Conservation (phyloP, 2,113 vertebrate genomes). For the Burhinus bistriatus region DNA sequence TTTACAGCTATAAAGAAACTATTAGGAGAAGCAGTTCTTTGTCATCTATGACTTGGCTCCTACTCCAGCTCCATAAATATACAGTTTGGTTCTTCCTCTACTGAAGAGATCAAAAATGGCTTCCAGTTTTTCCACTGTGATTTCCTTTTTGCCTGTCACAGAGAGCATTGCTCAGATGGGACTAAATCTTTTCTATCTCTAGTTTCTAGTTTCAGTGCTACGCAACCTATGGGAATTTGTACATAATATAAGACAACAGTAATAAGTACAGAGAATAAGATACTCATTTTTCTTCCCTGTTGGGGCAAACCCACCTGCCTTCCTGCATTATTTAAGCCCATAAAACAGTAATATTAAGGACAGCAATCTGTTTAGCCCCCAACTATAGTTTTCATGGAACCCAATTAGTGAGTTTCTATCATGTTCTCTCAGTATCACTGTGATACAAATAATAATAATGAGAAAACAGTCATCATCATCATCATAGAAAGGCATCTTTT, state of each 20-base stretch:
- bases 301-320: neutral
- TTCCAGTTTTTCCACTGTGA: neutral
- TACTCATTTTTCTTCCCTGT: neutral
- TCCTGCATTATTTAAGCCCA: neutral
- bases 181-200: neutral
- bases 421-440: neutral
- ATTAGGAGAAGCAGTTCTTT: neutral
- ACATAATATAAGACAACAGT: neutral
- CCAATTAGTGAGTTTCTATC: neutral
- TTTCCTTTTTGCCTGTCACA: neutral
- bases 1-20: neutral
- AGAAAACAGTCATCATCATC: neutral
- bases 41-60: neutral
- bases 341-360: neutral
- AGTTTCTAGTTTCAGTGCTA: neutral
- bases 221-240: neutral
- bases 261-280: neutral
- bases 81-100: neutral
- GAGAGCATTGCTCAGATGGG: neutral
- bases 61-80: neutral
- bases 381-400: neutral
- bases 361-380: neutral
- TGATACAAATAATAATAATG: neutral
- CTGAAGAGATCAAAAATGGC: neutral
- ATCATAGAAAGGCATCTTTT: neutral